A percentile compares a stretch with the other conserved stretches of the same genome.
These are phyloP conservation scores for Poeciliopsis turneri DNA, from an alignment of 2,797 vertebrate genomes.

Conservation along the genomic window DNA sequence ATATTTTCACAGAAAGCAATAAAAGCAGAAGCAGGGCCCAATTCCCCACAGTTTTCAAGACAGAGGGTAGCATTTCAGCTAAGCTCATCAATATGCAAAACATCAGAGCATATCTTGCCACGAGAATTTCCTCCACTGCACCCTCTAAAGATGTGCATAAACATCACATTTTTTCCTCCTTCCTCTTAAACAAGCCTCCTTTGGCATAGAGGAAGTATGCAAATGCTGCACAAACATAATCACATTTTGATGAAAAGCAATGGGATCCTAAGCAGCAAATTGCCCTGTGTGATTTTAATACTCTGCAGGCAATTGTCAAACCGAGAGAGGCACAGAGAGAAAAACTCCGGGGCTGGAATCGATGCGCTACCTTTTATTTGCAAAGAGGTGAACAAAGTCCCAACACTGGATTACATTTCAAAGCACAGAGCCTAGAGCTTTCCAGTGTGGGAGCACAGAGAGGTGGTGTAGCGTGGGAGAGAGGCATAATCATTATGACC, in stretches of 20 bases:
- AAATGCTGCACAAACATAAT: constrained; percentile 68
- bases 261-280: constrained; percentile 64
- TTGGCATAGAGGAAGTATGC: constrained; percentile 53
- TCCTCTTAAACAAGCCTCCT: constrained; percentile 41
- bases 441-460: constrained; percentile 61
- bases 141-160: constrained; percentile 68
- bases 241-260: constrained; percentile 65
- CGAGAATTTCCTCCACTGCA: constrained; percentile 72
- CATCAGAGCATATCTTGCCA: constrained; percentile 72
- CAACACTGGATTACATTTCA: constrained; percentile 71
- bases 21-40: constrained; percentile 66
- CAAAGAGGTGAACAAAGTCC: constrained; percentile 62
- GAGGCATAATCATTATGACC: constrained; percentile 74
- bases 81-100: constrained; percentile 82
- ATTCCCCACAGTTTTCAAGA: constrained; percentile 70
- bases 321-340: constrained; percentile 37
- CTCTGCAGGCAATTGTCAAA: constrained; percentile 63
- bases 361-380: constrained; percentile 66
- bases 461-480: constrained; percentile 68
- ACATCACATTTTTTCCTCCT: constrained; percentile 55
- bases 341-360: constrained; percentile 60
- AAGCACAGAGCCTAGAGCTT: constrained; percentile 62
- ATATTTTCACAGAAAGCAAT: constrained; percentile 72
- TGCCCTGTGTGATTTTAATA: constrained; percentile 62
- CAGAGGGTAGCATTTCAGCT: constrained; percentile 67